Conservation (phyloP, 2,888 invertebrate genomes). For the Pammene aurita region DNA sequence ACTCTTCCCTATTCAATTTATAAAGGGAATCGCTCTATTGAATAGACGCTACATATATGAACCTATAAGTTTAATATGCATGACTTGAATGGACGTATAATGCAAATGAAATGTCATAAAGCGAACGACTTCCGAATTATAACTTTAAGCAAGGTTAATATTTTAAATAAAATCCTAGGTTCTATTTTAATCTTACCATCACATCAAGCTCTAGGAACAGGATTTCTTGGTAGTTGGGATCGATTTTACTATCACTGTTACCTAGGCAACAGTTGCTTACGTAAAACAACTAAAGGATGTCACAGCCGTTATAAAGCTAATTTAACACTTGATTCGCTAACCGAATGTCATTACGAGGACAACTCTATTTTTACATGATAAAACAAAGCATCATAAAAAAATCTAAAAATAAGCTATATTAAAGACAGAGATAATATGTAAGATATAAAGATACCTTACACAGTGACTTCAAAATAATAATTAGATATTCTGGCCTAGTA, state of each 20-base stretch:
- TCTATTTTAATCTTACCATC: constrained; percentile 35
- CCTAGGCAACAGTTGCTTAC: constrained; percentile 43
- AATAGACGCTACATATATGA: background rate
- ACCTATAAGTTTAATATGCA: background rate
- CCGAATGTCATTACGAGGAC: background rate
- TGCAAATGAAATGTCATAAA: constrained; percentile 16
- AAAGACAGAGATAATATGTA: too few species aligned
- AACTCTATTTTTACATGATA: background rate
- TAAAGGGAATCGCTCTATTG: constrained; percentile 7
- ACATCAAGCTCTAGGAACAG: constrained; percentile 29
- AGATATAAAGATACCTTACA: too few species aligned
- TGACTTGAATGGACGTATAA: background rate
- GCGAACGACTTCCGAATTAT: background rate
- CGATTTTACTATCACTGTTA: constrained; percentile 45
- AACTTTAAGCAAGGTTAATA: constrained; percentile 19
- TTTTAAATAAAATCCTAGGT: constrained; percentile 5
- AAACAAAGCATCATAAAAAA: background rate
- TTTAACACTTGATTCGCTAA: constrained; percentile 10
- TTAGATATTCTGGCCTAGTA: too few species aligned
- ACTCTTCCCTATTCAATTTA: constrained; percentile 16
- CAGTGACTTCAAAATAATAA: too few species aligned
- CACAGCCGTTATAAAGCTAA: constrained; percentile 22
- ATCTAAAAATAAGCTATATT: background rate
- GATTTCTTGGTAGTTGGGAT: constrained; percentile 41
- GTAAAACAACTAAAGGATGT: constrained; percentile 24